Conservation (phyloP, 2,797 vertebrate genomes). For the Pitangus sulphuratus region DNA sequence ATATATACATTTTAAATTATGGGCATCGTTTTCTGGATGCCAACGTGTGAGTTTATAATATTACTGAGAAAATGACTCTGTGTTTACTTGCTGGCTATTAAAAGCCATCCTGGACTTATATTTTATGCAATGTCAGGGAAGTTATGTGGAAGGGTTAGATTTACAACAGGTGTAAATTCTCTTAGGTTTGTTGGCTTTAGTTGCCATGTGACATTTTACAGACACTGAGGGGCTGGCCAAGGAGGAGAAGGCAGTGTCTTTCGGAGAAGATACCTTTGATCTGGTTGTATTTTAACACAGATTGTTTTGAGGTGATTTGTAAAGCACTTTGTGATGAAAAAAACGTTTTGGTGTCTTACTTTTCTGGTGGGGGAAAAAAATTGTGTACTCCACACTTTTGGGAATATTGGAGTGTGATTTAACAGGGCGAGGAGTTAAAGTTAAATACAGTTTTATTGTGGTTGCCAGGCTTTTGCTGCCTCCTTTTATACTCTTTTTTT, state of each 20-base stretch:
- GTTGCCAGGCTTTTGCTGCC: not conserved
- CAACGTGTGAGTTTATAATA: not conserved
- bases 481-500: not conserved
- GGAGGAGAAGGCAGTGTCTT: not conserved
- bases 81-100: not conserved
- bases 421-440: not conserved
- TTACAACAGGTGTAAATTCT: not conserved
- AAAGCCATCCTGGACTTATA: not conserved
- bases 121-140: not conserved
- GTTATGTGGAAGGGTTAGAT: not conserved
- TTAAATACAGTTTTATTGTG: not conserved
- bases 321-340: conserved; percentile 58
- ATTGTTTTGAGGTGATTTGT: conserved; percentile 17
- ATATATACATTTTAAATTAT: not conserved
- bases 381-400: not conserved
- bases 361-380: not conserved
- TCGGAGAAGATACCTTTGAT: not conserved
- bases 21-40: not conserved
- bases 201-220: not conserved
- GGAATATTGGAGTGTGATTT: not conserved
- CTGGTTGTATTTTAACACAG: not conserved
- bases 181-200: not conserved
- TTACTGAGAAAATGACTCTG: not conserved
- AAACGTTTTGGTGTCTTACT: not conserved
- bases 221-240: not conserved